These are phyloP conservation scores for Etheostoma spectabile DNA, from an alignment of 2,113 vertebrate genomes.

Conservation along the genomic window DNA sequence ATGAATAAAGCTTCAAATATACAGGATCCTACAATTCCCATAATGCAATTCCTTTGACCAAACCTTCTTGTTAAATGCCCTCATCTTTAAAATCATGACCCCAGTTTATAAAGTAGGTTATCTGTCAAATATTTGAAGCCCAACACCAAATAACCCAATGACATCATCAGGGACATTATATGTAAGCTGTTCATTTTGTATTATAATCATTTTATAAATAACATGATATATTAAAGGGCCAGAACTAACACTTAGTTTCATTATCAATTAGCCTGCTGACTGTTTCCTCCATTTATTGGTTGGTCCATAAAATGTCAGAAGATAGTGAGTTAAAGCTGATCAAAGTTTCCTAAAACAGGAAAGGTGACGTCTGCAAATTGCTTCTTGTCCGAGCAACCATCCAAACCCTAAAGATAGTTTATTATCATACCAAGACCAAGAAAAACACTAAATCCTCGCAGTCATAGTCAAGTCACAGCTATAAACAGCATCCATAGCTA, in stretches of 20 bases:
- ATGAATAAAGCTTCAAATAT: not conserved
- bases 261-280: not conserved
- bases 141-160: not conserved
- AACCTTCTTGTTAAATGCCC: not conserved
- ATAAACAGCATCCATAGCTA: not conserved
- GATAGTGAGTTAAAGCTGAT: not conserved
- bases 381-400: not conserved
- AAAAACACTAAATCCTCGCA: not conserved
- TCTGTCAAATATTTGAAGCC: not conserved
- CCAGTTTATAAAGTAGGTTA: not conserved
- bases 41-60: not conserved
- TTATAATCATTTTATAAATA: too few relatives aligned
- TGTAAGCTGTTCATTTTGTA: too few relatives aligned
- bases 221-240: not conserved
- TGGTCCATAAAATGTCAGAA: not conserved
- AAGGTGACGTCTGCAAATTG: not conserved
- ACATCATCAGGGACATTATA: not conserved
- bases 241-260: not conserved
- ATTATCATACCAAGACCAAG: not conserved
- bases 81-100: not conserved
- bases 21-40: conserved; percentile 15
- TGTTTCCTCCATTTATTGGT: not conserved
- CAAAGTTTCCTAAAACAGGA: not conserved
- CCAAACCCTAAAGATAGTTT: not conserved
- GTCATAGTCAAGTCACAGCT: not conserved